Conservation (phyloP, 1,140 invertebrate species). For the Diachasma alloeum region DNA sequence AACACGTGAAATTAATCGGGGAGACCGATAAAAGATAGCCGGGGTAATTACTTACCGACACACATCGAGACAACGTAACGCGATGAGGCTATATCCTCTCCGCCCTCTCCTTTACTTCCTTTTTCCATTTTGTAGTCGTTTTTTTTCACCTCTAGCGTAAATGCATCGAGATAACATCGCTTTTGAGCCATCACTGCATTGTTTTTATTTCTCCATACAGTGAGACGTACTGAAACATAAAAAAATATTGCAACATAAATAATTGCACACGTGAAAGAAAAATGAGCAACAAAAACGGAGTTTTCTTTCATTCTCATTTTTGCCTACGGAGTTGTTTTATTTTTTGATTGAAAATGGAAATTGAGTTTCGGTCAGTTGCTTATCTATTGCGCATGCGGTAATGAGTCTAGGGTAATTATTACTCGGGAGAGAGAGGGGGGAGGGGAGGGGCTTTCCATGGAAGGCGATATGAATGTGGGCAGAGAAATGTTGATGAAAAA, state of each 20-base stretch:
- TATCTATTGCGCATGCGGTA: too few species aligned
- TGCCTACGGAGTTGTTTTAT: too few species aligned
- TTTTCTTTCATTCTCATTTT: too few species aligned
- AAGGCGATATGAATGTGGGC: conserved; percentile 44
- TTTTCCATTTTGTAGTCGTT: conserved; percentile 3
- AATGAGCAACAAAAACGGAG: background rate
- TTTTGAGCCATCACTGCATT: conserved; percentile 47
- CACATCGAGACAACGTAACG: conserved; percentile 13
- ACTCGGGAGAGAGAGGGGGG: background rate
- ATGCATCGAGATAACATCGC: conserved; percentile 47
- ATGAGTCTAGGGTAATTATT: conserved; percentile 14
- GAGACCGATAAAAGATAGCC: conserved; percentile 45
- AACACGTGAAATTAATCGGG: conserved; percentile 52
- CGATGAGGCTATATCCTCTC: conserved; percentile 19
- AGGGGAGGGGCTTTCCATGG: conserved; percentile 36
- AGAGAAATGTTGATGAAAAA: too few species aligned
- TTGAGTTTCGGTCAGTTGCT: too few species aligned
- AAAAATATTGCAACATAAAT: background rate
- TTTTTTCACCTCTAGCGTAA: conserved; percentile 1
- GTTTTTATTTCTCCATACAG: conserved; percentile 29
- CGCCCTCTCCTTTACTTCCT: conserved; percentile 7
- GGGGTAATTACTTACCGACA: conserved; percentile 45
- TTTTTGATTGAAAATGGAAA: too few species aligned
- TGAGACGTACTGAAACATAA: background rate
- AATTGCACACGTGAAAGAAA: background rate